phyloP scores from a whole-genome alignment of 1,140 invertebrate species.

The Leptonema lineaticorne region DNA sequence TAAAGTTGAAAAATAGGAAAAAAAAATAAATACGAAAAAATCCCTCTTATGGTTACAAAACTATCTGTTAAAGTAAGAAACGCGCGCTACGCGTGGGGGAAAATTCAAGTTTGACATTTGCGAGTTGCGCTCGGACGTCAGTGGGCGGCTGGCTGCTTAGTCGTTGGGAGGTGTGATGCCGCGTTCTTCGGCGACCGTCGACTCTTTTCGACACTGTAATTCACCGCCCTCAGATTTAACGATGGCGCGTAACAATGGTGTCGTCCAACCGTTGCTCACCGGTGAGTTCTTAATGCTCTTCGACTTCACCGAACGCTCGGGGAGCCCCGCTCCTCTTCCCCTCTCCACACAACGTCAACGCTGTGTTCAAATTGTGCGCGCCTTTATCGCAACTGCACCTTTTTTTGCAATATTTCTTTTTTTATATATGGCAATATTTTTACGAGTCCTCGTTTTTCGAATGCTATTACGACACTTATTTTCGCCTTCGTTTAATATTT shows the following conservation, averaged over 20 bases:
- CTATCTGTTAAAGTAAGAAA: neutral
- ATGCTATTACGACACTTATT: too few species aligned
- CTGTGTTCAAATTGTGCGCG: neutral
- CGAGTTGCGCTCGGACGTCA: conserved; percentile 21
- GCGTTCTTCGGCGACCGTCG: neutral
- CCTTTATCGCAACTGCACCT: neutral
- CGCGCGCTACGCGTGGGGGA: neutral
- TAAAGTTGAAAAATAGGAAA: too few species aligned
- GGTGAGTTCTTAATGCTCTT: conserved; percentile 50
- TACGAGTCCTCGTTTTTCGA: too few species aligned
- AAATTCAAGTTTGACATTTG: conserved; percentile 18
- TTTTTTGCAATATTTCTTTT: too few species aligned
- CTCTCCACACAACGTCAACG: neutral
- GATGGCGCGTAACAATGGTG: conserved; percentile 67
- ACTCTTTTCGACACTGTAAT: conserved; percentile 30
- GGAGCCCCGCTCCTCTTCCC: neutral
- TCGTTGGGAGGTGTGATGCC: neutral
- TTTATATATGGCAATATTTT: too few species aligned
- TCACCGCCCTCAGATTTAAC: conserved; percentile 38
- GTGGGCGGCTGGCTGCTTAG: neutral
- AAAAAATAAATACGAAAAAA: neutral
- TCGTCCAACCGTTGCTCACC: conserved; percentile 77
- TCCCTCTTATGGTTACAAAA: neutral
- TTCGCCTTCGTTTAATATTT: too few species aligned
- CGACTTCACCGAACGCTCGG: neutral